Evolutionary conservation across 2,113 vertebrate genomes (phyloP), one percentile per base, ranked within the genome.

Genomic region (Lophius piscatorius): DNA sequence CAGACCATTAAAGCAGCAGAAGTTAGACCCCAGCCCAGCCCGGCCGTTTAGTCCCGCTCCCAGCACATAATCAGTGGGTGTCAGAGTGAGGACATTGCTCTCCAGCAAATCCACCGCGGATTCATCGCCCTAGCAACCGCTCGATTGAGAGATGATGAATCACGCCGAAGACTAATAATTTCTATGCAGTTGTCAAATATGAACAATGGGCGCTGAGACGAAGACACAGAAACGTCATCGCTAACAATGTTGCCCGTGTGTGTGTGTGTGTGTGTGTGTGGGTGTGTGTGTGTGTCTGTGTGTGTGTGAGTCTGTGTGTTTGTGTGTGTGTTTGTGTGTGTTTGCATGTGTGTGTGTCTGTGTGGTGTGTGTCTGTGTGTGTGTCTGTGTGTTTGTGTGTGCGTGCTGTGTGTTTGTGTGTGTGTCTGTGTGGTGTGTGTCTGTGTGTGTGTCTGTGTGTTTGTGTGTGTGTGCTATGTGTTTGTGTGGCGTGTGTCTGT

Each of bases 101-200:
- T 76, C 71, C 78, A 76, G 52, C 56, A 74, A 78, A 81, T 61
- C 60, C 70, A 77, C 81, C 9, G 48, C 63, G 78, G 74, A 76
- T 75, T 76, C 83, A 87, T 88, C 76, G 65, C 88, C 83, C 78
- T 89, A 85, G 85, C 85, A 88, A 90, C 88, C 74, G 70, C 67
- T 68, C 78, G 49, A 87, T 76, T 83, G 71, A 86, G 87, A 78
- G 80, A 83, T 86, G 80, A 86, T 84, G 78, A 89, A 80, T 85
- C 81, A 80, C 60, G 73, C 72, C 71, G 70, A 80, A 86, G 83
- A 83, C 58, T 75, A 70, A 81, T 84, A 83, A 84, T 81, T 84
- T 82, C 67, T 82, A 73, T 83, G 70, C 67, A 74, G 78, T 86
- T 87, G 80, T 83, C 78, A 75, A 86, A 85, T 76, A 69, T 74